Base-by-base conservation (phyloP, 2,797 vertebrate species). In the Falco columbarius region DNA sequence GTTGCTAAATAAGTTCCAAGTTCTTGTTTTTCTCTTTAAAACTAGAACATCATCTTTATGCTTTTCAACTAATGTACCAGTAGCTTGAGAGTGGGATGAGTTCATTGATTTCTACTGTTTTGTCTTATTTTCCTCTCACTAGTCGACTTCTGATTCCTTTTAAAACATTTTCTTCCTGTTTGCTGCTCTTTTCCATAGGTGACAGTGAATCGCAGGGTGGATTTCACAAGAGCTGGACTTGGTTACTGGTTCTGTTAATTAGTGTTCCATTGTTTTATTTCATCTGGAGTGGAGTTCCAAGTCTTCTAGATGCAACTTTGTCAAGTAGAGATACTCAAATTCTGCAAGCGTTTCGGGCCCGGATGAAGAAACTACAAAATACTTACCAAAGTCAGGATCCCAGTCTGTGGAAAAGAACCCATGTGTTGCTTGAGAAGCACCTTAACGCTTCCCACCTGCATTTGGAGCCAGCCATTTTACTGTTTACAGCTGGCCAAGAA, bases 391-490 rank as follows among this genome's bases (percentile, higher is more conserved):
- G 96, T 96, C 99, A 99, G 97, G 98, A 97, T 30, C 68, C 96
- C 32, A 97, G 83, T 22, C 95, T 99, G 77, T 99, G 99, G 99
- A 98, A 46, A 65, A 98, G 98, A 95, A 98, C 98, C 90, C 96
- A 65, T 0, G 97, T 97, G 13, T 98, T 98, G 93, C 97, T 99
- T 59, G 98, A 98, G 89, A 98, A 94, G 65, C 99, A 98, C 71
- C 98, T 99, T 4, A 98, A 98, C 18, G 72, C 95, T 67, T 97
- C 98, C 30, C 94, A 91, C 1, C 75, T 97, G 26, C 99, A 95
- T n/a, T 97, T 97, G 18, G 98, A 99, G 96, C 99, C 99, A 0
- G 98, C 99, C 36, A 99, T 99, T 94, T 89, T 99, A 90, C 98
- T 99, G 83, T 84, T 99, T 34, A 98, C 99, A 1, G 98, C 99